phyloP scores from a whole-genome alignment of 2,888 invertebrate genomes.

The Choreutis nemorana region DNA sequence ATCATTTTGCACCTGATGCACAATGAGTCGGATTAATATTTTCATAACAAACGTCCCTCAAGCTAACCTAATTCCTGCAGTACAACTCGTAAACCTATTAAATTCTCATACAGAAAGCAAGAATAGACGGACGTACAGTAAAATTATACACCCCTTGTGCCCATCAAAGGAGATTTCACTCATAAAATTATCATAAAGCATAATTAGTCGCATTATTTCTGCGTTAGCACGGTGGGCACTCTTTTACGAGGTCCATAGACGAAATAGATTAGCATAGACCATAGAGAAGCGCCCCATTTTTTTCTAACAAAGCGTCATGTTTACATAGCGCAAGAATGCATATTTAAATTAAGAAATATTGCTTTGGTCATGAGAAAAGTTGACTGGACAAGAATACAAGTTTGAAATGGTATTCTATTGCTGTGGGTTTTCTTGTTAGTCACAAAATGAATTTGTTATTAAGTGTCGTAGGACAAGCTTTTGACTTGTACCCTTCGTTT shows the following conservation, averaged over 20 bases:
- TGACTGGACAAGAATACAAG: slow-evolving; percentile 31
- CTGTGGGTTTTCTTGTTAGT: slow-evolving; percentile 15
- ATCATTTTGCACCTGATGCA: too few species aligned
- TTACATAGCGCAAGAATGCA: slow-evolving; percentile 60
- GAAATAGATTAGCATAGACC: slow-evolving; percentile 14
- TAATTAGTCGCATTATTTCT: slow-evolving; percentile 56
- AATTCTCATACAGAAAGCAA: slow-evolving; percentile 39
- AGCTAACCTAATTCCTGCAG: too few species aligned
- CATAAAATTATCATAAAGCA: slow-evolving; percentile 57
- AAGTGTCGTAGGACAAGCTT: too few species aligned
- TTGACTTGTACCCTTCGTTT: too few species aligned
- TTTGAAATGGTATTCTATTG: slow-evolving; percentile 11
- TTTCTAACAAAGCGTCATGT: slow-evolving; percentile 38
- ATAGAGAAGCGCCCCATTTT: slow-evolving; percentile 23
- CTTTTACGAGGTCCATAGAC: slow-evolving; percentile 17
- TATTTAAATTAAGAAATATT: slow-evolving; percentile 57
- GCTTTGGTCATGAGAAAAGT: slow-evolving; percentile 53
- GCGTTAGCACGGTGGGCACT: slow-evolving; percentile 53
- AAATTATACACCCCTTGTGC: slow-evolving; percentile 44
- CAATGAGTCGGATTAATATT: too few species aligned
- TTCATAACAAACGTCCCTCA: too few species aligned
- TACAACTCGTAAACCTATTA: slow-evolving; percentile 15
- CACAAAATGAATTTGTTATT: too few species aligned
- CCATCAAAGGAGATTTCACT: slow-evolving; percentile 29
- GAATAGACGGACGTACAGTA: slow-evolving; percentile 22